Percentiles rank a stretch among this genome's conserved stretches.
Evolutionary conservation across 2,113 vertebrate species (phyloP).

Genomic region (Rhinogobius similis): DNA sequence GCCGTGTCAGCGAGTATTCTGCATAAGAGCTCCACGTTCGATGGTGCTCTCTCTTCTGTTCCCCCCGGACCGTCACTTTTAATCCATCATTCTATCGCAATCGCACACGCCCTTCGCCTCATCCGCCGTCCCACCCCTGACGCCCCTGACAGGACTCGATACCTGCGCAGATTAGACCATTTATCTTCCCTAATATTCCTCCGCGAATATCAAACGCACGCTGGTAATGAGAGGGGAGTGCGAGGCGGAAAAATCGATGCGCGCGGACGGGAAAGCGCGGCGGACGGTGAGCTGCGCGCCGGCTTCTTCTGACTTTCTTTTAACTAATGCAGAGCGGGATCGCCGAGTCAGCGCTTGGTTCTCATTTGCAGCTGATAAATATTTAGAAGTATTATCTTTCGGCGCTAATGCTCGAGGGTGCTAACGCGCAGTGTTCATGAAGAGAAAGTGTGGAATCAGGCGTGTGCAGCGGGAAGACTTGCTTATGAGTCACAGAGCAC

Average conservation of each 20-base stretch:
- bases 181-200: constrained; percentile 71
- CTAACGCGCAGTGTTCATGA: constrained; percentile 1
- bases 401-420: not conserved
- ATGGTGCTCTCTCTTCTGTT: constrained; percentile 53
- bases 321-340: constrained; percentile 18
- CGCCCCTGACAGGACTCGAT: constrained; percentile 60
- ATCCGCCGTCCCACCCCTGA: constrained; percentile 17
- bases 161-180: constrained; percentile 68
- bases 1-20: constrained; percentile 33
- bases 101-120: not conserved
- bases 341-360: constrained; percentile 37
- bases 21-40: constrained; percentile 20
- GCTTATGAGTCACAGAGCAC: too few relatives aligned
- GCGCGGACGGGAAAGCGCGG: constrained; percentile 49
- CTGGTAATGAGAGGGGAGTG: constrained; percentile 60
- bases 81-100: constrained; percentile 69
- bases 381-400: constrained; percentile 23
- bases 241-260: constrained; percentile 65
- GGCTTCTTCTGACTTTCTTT: not conserved
- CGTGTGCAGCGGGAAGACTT: too few relatives aligned
- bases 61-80: constrained; percentile 48
- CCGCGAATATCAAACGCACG: constrained; percentile 66
- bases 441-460: not conserved
- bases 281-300: constrained; percentile 18
- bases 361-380: constrained; percentile 36